Evolutionary conservation across 1,140 invertebrate species (phyloP).

Genomic region (Melitaea cinxia): DNA sequence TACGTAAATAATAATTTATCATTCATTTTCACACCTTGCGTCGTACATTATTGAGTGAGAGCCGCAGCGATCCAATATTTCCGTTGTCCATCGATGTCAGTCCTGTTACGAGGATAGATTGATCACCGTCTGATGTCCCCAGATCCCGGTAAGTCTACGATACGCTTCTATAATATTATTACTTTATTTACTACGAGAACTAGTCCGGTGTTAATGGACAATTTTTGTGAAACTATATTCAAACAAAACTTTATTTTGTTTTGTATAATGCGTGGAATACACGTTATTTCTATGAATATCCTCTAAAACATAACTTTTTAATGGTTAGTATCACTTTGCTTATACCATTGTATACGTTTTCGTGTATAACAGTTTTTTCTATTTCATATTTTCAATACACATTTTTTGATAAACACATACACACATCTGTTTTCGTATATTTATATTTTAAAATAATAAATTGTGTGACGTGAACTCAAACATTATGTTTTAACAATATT

Average conservation of each 20-base stretch:
- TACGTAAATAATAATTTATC: not conserved
- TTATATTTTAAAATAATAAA: no score
- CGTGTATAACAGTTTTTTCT: no score
- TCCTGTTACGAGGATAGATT: conserved; percentile 57
- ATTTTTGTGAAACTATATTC: not conserved
- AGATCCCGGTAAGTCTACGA: conserved; percentile 23
- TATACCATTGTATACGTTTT: no score
- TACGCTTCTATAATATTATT: conserved; percentile 15
- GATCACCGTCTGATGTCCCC: conserved; percentile 50
- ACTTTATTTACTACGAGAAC: conserved; percentile 10
- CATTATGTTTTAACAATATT: no score
- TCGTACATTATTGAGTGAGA: conserved; percentile 27
- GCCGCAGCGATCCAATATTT: conserved; percentile 55
- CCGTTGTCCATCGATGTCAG: conserved; percentile 63
- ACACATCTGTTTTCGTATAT: no score
- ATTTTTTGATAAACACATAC: no score
- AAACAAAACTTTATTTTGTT: not conserved
- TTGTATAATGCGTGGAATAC: not conserved
- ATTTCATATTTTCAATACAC: no score
- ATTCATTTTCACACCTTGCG: conserved; percentile 9
- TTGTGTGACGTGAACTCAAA: no score
- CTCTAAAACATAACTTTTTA: no score
- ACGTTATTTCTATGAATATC: no score
- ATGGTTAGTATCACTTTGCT: no score
- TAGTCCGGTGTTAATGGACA: not conserved